Evolutionary conservation across 2,888 invertebrate species (phyloP).

Genomic region (Spicauda simplicius): DNA sequence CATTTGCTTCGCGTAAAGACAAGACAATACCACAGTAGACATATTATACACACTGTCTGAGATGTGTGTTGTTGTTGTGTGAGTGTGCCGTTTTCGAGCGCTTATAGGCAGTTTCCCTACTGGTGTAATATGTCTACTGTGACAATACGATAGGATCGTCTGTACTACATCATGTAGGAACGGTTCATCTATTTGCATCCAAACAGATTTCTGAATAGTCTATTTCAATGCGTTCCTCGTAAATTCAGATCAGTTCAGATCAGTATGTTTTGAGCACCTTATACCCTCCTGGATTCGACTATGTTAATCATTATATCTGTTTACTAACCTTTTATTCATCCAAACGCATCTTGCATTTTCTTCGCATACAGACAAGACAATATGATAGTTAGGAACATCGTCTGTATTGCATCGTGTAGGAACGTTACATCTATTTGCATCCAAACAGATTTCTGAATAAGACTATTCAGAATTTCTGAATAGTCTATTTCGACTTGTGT

Average conservation of each 20-base stretch:
- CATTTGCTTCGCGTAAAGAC: neutral
- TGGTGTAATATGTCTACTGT: too few relatives aligned
- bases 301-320: too few relatives aligned
- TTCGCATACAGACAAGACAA: neutral
- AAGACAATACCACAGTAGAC: too few relatives aligned
- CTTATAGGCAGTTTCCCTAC: too few relatives aligned
- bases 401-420: neutral
- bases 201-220: neutral
- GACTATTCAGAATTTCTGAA: neutral
- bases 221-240: neutral
- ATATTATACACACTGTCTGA: too few relatives aligned
- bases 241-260: neutral
- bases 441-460: neutral
- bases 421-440: neutral
- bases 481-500: neutral
- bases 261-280: too few relatives aligned
- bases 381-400: neutral
- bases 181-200: neutral
- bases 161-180: neutral
- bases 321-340: too few relatives aligned
- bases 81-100: too few relatives aligned
- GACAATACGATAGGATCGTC: neutral
- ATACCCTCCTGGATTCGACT: too few relatives aligned
- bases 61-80: too few relatives aligned
- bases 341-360: neutral